Base-by-base conservation (phyloP, 2,888 invertebrate genomes). In the Stenodema calcarata region DNA sequence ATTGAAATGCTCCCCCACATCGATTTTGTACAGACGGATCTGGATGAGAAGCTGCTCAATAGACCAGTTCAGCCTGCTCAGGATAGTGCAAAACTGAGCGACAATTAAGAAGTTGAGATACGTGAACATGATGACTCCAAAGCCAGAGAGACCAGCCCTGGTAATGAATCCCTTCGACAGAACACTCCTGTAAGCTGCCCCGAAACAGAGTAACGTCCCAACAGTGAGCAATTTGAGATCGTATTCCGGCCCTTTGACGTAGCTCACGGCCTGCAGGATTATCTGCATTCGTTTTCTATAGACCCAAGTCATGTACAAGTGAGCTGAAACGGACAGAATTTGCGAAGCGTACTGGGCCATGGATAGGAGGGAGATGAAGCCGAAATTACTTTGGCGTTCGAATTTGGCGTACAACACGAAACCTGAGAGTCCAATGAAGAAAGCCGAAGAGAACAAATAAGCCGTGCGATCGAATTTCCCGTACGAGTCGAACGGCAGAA, bases 71-170 rank as follows among this genome's bases (percentile, higher is more conserved):
- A 82, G 42, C 11, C 82, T 14, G 42, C 42, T 41, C 6, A 82
- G 0, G 11, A 70, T 62, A 18, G 82, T 70, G 44, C 82, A 82
- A 27, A 82, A 82, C 23, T 82, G 82, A 28, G 70, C 70, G 23
- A 70, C n/a, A 16, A 82, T 70, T 16, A 82, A 42, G 16, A 69
- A 82, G 23, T 82, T 82, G 35, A 70, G 41, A 14, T 47, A 82
- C 0, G 82, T 69, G 70, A 82, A 70, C 9, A 41, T 27, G 27
- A 41, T 41, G 42, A 82, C 41, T 18, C 82, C 82, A 14, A 82
- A 69, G 23, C 70, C 82, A 12, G 80, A 80, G 27, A 80, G 28
- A 12, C n/a, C 50, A 27, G 50, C 7, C 11, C 18, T 3, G 3
- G 50, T 80, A 3, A 44, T n/a, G 27, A 80, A 30, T 41, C 80